Evolutionary conservation across 1,140 invertebrate species (phyloP).

Genomic region (Rhysida immarginata): DNA sequence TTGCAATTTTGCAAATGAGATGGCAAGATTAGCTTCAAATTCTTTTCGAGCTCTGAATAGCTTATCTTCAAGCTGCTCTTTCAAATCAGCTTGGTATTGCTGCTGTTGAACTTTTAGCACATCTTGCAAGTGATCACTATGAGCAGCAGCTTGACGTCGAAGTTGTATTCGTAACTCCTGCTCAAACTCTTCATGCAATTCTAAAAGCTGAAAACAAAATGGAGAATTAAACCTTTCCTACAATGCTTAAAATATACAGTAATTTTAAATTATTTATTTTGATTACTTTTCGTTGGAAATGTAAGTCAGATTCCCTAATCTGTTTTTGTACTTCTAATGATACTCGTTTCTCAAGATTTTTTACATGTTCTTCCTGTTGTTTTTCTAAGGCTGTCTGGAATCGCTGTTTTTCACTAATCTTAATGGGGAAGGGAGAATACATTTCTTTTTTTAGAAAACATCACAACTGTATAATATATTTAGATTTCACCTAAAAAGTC

Average conservation of each 20-base stretch:
- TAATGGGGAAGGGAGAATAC: no score
- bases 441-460: not conserved
- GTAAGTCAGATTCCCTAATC: slow-evolving; percentile 20
- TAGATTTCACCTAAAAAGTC: no score
- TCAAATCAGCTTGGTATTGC: slow-evolving; percentile 46
- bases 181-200: slow-evolving; percentile 48
- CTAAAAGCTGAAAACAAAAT: slow-evolving; percentile 35
- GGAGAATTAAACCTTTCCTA: not conserved
- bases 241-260: not conserved
- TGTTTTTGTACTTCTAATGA: slow-evolving; percentile 20
- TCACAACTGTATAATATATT: no score
- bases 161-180: slow-evolving; percentile 56
- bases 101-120: slow-evolving; percentile 50
- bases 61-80: slow-evolving; percentile 46
- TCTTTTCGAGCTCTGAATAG: slow-evolving; percentile 46
- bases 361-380: slow-evolving; percentile 24
- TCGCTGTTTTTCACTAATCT: slow-evolving; percentile 23
- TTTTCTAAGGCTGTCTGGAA: slow-evolving; percentile 23
- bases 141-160: slow-evolving; percentile 60
- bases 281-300: slow-evolving; percentile 27
- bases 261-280: not conserved
- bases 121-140: slow-evolving; percentile 63
- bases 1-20: slow-evolving; percentile 60
- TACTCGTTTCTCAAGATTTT: slow-evolving; percentile 18
- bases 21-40: slow-evolving; percentile 59